Conservation (phyloP, 2,888 invertebrate genomes). For the Andrena praecox region DNA sequence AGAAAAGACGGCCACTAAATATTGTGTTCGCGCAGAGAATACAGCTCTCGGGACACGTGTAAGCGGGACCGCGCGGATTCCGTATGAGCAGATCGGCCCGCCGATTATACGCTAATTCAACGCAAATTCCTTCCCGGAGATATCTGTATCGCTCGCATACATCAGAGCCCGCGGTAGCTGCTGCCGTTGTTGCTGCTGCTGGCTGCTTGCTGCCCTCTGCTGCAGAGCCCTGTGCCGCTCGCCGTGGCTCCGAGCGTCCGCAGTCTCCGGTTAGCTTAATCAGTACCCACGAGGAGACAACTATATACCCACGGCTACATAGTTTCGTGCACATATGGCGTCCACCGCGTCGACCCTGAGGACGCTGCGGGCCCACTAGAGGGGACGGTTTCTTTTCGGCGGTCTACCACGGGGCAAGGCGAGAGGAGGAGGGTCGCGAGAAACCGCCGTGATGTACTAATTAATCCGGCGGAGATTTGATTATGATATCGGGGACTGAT, state of each 20-base stretch:
- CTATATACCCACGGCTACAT: constrained; percentile 72
- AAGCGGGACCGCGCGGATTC: constrained; percentile 83
- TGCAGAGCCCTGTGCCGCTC: constrained; percentile 33
- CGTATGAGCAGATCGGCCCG: constrained; percentile 84
- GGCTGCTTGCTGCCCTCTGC: constrained; percentile 31
- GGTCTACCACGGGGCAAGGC: not conserved
- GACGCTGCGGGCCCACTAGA: constrained; percentile 48
- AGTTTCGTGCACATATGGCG: constrained; percentile 66
- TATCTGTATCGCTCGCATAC: constrained; percentile 84
- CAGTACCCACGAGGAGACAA: constrained; percentile 74
- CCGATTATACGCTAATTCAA: constrained; percentile 85
- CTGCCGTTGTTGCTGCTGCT: constrained; percentile 49
- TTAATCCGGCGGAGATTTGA: constrained; percentile 49
- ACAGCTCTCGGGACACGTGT: constrained; percentile 84
- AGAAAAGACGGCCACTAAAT: constrained; percentile 81
- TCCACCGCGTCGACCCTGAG: constrained; percentile 46
- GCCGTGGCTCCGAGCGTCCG: constrained; percentile 48
- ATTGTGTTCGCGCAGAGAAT: constrained; percentile 84
- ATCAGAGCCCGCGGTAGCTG: constrained; percentile 77
- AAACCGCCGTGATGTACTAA: constrained; percentile 40
- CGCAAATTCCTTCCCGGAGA: constrained; percentile 84
- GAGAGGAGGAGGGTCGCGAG: constrained; percentile 13
- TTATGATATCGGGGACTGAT: constrained; percentile 24
- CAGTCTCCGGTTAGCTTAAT: constrained; percentile 70
- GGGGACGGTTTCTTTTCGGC: constrained; percentile 17